Evolutionary conservation across 1,140 invertebrate species (phyloP).

Genomic region (Microplitis demolitor): DNA sequence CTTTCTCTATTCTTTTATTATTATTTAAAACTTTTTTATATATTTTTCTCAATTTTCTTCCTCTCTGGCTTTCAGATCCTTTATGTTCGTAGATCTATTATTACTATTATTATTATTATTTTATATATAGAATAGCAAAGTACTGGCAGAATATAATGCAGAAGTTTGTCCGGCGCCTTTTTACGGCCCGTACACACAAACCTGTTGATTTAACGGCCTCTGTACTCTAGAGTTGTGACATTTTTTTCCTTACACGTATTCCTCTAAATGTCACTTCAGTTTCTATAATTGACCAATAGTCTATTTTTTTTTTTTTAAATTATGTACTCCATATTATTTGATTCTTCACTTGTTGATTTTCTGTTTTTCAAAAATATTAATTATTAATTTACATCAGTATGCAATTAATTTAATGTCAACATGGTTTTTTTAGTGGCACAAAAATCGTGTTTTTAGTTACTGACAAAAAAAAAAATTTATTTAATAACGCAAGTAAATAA

Average conservation of each 20-base stretch:
- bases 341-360: no score
- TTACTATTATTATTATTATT: neutral
- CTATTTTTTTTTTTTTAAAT: neutral
- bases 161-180: slow-evolving; percentile 22
- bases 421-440: no score
- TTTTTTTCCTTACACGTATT: neutral
- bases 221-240: neutral
- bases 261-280: neutral
- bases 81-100: neutral
- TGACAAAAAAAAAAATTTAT: no score
- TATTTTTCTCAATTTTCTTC: neutral
- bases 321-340: no score
- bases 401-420: no score
- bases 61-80: neutral
- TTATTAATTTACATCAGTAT: no score
- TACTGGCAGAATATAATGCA: neutral
- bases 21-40: neutral
- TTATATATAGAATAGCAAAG: neutral
- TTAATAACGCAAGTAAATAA: no score
- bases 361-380: no score
- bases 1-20: no score
- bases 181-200: slow-evolving; percentile 24
- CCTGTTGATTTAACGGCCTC: slow-evolving; percentile 32
- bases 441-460: no score
- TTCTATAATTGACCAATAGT: neutral